Evolutionary conservation across 64 coral and sea anemone genomes (phyloP).

Genomic region (Montipora cactus): DNA sequence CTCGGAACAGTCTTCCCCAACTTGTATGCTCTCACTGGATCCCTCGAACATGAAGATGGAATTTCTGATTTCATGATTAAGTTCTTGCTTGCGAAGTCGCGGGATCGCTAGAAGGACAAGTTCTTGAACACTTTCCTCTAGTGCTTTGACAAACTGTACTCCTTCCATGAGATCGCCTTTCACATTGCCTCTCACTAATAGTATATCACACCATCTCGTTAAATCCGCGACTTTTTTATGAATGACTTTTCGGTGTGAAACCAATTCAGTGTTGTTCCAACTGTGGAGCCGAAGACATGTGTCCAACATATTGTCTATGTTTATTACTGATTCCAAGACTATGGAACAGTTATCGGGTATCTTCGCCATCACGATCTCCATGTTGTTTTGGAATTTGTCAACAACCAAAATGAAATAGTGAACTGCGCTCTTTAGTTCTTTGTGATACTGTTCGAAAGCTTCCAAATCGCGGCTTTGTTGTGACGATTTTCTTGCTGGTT

Average conservation of each 20-base stretch:
- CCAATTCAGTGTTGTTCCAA: constrained; percentile 60
- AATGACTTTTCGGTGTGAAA: constrained; percentile 80
- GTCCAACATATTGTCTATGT: constrained; percentile 93
- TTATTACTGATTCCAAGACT: constrained; percentile 91
- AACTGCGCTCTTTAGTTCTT: constrained; percentile 83
- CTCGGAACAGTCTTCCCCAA: constrained; percentile 55
- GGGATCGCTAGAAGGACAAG: constrained; percentile 80
- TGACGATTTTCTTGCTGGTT: constrained; percentile 21
- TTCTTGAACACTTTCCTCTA: constrained; percentile 84
- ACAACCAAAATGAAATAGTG: constrained; percentile 91
- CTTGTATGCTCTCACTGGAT: constrained; percentile 67
- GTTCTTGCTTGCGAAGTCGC: constrained; percentile 81
- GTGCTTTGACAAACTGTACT: constrained; percentile 66
- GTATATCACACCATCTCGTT: constrained; percentile 85
- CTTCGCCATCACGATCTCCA: constrained; percentile 94
- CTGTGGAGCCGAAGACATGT: constrained; percentile 86
- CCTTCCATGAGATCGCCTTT: constrained; percentile 88
- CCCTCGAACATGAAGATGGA: constrained; percentile 97
- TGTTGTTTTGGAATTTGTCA: constrained; percentile 70
- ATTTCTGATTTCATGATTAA: constrained; percentile 97
- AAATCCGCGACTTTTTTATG: constrained; percentile 87
- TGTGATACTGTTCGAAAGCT: constrained; percentile 91
- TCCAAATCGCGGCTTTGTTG: constrained; percentile 85
- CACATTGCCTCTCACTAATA: constrained; percentile 83
- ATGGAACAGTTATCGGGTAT: constrained; percentile 92